Base-by-base conservation (phyloP, 1,140 invertebrate genomes). In the Rhynchophorus ferrugineus region DNA sequence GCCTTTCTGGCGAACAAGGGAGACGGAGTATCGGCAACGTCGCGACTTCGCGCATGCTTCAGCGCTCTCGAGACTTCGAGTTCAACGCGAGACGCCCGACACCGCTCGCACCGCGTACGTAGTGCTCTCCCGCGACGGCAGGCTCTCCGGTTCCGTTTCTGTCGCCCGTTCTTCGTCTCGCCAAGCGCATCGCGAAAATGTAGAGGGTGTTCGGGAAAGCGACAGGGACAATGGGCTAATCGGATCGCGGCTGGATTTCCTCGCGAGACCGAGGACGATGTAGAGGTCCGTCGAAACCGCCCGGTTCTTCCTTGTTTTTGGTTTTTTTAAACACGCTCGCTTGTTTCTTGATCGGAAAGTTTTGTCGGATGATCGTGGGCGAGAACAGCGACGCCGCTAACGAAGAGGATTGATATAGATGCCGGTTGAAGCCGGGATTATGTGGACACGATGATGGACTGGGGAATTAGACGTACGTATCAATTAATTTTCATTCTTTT, bases 391-490 rank as follows among this genome's bases (percentile, higher is more conserved):
- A n/a, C n/a, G n/a, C n/a, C n/a, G n/a, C n/a, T n/a, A n/a, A n/a
- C n/a, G n/a, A 17, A 18, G 38, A 46, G 24, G 50, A 34, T 20
- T 22, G 33, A 45, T 22, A 11, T 14, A 1, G 1, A 17, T 9
- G 34, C 34, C 33, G 37, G 21, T 11, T 16, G 18, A 9, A 11
- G 5, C 0, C 14, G 17, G 18, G 18, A 18, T 38, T 53, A 36
- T 39, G 36, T 33, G 8, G 38, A 19, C 19, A 41, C 60, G 49
- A 81, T 82, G 79, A 83, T 85, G 82, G 83, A 85, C 75, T 85
- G 83, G 83, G 83, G 83, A 69, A 83, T 85, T 66, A 81, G 83
- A 78, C 81, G 83, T 85, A 81, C 81, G 83, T 80, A 72, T 63
- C 37, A 45, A 20, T 13, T 36, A 29, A 22, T 13, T 20, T 34